phyloP scores from a whole-genome alignment of 1,140 invertebrate genomes.

The Drosophila tropicalis region DNA sequence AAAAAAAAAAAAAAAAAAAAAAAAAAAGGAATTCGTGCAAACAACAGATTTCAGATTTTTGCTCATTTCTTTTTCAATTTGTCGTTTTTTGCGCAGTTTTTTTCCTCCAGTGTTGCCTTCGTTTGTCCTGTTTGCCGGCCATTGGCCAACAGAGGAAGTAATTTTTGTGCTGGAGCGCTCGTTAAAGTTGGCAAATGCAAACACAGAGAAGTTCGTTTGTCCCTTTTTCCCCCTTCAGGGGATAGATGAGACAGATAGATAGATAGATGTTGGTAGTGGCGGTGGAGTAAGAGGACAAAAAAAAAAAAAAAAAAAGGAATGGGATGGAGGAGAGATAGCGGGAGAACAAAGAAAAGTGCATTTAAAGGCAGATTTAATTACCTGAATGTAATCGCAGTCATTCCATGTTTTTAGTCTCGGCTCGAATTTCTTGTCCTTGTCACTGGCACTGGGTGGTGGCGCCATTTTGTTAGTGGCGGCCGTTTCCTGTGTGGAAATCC shows the following conservation, averaged over 20 bases:
- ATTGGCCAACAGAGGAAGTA: conserved; percentile 69
- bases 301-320: conserved; percentile 8
- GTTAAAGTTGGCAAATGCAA: conserved; percentile 69
- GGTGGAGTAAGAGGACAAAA: not conserved
- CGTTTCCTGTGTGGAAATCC: conserved; percentile 88
- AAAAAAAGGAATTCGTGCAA: conserved; percentile 40
- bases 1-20: not conserved
- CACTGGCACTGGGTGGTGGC: conserved; percentile 66
- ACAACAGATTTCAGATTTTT: conserved; percentile 74
- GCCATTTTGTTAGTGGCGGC: conserved; percentile 73
- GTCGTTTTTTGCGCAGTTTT: conserved; percentile 72
- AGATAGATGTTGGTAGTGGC: conserved; percentile 22
- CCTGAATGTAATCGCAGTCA: conserved; percentile 92
- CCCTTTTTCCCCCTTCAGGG: conserved; percentile 8
- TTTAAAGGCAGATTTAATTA: conserved; percentile 81
- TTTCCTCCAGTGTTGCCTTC: conserved; percentile 15
- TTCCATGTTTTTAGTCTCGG: conserved; percentile 88
- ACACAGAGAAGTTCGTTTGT: conserved; percentile 36
- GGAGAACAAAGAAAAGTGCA: conserved; percentile 46
- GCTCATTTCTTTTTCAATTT: conserved; percentile 78
- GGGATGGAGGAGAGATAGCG: conserved; percentile 26
- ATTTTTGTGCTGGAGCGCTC: conserved; percentile 68
- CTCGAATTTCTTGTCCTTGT: conserved; percentile 83
- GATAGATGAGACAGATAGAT: conserved; percentile 14
- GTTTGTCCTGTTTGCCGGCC: conserved; percentile 49